Evolutionary conservation across 1,140 invertebrate species (phyloP).

Genomic region (Hetaerina americana): DNA sequence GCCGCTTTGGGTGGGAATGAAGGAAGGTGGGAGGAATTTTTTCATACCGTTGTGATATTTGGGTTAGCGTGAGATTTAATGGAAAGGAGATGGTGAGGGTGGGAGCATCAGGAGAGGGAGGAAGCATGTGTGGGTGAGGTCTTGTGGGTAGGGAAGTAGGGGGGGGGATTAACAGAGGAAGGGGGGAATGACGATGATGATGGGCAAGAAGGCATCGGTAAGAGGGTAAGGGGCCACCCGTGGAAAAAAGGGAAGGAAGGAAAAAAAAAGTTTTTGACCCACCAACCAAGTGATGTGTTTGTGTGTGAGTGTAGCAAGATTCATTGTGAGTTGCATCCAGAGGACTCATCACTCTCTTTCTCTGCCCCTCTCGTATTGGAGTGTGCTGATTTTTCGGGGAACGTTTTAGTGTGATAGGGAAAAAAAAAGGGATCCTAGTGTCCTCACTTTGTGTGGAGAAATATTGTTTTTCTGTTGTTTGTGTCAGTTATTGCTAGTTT

Average conservation of each 20-base stretch:
- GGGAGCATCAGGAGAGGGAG: neutral
- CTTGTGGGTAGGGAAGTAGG: neutral
- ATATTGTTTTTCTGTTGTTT: neutral
- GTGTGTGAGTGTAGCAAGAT: neutral
- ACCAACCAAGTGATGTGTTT: neutral
- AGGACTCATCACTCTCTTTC: too few relatives aligned
- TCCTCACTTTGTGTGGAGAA: neutral
- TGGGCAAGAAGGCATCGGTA: neutral
- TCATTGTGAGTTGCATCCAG: too few relatives aligned
- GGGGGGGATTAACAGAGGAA: neutral
- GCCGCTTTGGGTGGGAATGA: neutral
- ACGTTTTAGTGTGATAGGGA: neutral
- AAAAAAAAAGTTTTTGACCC: neutral
- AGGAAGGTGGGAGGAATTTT: neutral
- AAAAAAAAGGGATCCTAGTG: neutral
- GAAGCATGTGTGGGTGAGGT: neutral
- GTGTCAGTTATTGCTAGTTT: neutral
- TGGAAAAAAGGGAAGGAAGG: too few relatives aligned
- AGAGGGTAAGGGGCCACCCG: too few relatives aligned
- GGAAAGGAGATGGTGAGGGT: neutral
- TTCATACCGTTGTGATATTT: neutral
- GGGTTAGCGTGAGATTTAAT: neutral
- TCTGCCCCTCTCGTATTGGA: too few relatives aligned
- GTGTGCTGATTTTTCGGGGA: neutral
- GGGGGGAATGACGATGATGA: neutral